Evolutionary conservation across 2,113 vertebrate species (phyloP).

Genomic region (Ophthalmolycus amberensis): DNA sequence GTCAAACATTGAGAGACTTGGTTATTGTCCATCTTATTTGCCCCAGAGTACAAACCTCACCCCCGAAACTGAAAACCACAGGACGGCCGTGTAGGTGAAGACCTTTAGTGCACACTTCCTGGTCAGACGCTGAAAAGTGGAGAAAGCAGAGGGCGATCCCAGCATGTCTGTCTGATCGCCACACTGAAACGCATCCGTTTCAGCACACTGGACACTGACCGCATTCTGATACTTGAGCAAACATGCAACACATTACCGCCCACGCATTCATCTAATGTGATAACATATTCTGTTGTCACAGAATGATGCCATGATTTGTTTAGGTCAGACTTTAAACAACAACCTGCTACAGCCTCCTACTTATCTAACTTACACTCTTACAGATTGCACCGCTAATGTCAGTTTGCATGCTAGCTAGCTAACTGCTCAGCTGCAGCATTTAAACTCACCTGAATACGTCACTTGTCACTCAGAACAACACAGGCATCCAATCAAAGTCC

Average conservation of each 20-base stretch:
- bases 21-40: background rate
- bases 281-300: background rate
- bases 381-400: background rate
- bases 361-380: background rate
- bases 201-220: slow-evolving; percentile 41
- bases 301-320: background rate
- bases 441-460: background rate
- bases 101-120: background rate
- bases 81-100: background rate
- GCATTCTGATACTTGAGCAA: slow-evolving; percentile 42
- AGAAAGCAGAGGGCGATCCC: background rate
- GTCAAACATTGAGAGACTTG: background rate
- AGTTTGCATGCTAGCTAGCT: background rate
- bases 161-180: slow-evolving; percentile 10
- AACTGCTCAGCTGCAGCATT: background rate
- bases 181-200: slow-evolving; percentile 37
- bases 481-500: background rate
- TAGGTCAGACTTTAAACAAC: background rate
- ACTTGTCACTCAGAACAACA: background rate
- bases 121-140: background rate
- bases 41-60: background rate
- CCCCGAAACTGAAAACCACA: background rate
- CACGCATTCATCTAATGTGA: slow-evolving; percentile 18
- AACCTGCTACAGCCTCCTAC: background rate
- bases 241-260: slow-evolving; percentile 25